These are phyloP conservation scores for Tetranychus piercei DNA, from an alignment of 2,888 invertebrate species.

Conservation along the genomic window DNA sequence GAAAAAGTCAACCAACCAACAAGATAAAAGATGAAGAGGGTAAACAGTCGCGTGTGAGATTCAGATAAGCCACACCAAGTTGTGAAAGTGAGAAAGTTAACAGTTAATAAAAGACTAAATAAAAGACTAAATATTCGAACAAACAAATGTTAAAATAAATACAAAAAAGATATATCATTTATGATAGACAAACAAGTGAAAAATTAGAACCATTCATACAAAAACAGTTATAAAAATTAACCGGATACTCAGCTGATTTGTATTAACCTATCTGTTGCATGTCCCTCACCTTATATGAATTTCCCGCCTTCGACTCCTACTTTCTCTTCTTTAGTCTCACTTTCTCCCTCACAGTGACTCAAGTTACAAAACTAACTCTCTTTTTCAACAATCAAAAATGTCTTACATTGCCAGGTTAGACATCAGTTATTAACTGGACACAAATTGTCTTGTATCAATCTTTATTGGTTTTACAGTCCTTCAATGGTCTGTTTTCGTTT, in stretches of 20 bases:
- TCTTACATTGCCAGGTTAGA: neutral
- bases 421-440: neutral
- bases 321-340: neutral
- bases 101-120: neutral
- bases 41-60: slow-evolving; percentile 1
- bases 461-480: no score
- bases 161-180: no score
- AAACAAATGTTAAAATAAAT: neutral
- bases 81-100: neutral
- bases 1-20: neutral
- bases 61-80: neutral
- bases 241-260: neutral
- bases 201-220: no score
- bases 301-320: neutral
- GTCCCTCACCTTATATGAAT: neutral
- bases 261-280: neutral
- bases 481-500: no score
- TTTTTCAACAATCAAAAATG: neutral
- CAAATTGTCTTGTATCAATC: no score
- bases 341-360: neutral
- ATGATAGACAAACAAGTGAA: no score
- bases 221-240: neutral
- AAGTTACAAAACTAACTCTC: neutral
- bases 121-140: neutral
- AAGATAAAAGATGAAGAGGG: neutral